These are phyloP conservation scores for Physella acuta DNA, from an alignment of 1,140 invertebrate genomes.

Conservation along the genomic window DNA sequence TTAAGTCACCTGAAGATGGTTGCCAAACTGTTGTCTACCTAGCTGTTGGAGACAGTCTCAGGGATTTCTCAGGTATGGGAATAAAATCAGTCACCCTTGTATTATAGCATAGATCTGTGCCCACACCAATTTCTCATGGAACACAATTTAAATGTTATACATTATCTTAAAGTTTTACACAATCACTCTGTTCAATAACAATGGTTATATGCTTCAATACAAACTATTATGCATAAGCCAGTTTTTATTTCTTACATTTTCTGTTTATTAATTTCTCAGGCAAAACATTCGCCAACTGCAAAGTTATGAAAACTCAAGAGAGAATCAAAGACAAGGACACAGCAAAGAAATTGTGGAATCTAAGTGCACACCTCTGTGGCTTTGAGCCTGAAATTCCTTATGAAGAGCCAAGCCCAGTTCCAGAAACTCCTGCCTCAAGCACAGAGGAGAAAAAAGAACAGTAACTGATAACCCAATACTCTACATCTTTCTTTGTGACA, in stretches of 20 bases:
- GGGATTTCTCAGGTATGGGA: conserved; percentile 46
- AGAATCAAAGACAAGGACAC: conserved; percentile 38
- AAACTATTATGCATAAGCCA: too few species aligned
- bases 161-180: too few species aligned
- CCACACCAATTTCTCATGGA: too few species aligned
- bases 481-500: too few species aligned
- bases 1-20: conserved; percentile 51
- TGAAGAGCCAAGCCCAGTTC: too few species aligned
- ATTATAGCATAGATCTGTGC: too few species aligned
- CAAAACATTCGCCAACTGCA: conserved; percentile 48
- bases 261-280: conserved; percentile 6
- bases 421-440: neutral
- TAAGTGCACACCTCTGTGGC: conserved; percentile 44
- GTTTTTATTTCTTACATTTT: neutral
- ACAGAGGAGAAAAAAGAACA: neutral
- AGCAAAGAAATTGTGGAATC: conserved; percentile 44
- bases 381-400: conserved; percentile 29
- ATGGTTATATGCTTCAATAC: too few species aligned
- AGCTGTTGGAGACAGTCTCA: conserved; percentile 45
- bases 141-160: too few species aligned
- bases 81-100: too few species aligned
- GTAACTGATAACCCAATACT: neutral
- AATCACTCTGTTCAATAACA: too few species aligned
- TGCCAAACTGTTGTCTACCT: conserved; percentile 53
- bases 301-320: conserved; percentile 35